Evolutionary conservation across 2,113 vertebrate species (phyloP).

Genomic region (Sapajus apella): DNA sequence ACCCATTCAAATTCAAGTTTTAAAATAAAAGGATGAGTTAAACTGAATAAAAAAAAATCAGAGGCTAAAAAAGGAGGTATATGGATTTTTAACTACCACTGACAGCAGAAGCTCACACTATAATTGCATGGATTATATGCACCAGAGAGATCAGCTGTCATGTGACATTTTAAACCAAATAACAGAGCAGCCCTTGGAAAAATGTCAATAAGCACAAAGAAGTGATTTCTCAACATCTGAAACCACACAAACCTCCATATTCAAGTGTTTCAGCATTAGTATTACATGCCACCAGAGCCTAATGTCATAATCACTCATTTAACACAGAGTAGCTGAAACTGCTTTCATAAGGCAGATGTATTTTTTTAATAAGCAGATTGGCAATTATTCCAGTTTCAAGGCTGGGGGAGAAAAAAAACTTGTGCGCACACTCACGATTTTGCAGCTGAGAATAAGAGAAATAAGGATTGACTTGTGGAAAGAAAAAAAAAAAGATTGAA

Average conservation of each 20-base stretch:
- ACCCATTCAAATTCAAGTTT: constrained; percentile 64
- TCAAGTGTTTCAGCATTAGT: constrained; percentile 36
- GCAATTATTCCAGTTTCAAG: constrained; percentile 51
- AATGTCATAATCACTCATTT: constrained; percentile 29
- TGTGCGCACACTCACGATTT: constrained; percentile 21
- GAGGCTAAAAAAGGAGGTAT: constrained; percentile 41
- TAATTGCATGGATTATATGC: constrained; percentile 64
- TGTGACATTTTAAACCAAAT: constrained; percentile 64
- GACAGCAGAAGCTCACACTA: constrained; percentile 35
- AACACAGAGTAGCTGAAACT: constrained; percentile 29
- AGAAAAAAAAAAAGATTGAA: neutral
- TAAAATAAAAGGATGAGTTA: constrained; percentile 66
- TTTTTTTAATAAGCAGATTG: constrained; percentile 17
- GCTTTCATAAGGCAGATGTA: neutral
- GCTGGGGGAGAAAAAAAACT: neutral
- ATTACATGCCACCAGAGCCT: neutral
- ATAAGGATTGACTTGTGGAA: constrained; percentile 22
- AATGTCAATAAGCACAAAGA: constrained; percentile 48
- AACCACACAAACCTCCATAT: neutral
- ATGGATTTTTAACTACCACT: constrained; percentile 51
- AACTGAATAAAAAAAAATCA: constrained; percentile 40
- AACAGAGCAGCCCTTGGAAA: constrained; percentile 44
- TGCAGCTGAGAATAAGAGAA: constrained; percentile 28
- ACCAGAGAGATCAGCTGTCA: constrained; percentile 50
- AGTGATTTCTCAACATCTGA: constrained; percentile 31